phyloP scores from a whole-genome alignment of 2,888 invertebrate species.

The Shargacucullia verbasci region DNA sequence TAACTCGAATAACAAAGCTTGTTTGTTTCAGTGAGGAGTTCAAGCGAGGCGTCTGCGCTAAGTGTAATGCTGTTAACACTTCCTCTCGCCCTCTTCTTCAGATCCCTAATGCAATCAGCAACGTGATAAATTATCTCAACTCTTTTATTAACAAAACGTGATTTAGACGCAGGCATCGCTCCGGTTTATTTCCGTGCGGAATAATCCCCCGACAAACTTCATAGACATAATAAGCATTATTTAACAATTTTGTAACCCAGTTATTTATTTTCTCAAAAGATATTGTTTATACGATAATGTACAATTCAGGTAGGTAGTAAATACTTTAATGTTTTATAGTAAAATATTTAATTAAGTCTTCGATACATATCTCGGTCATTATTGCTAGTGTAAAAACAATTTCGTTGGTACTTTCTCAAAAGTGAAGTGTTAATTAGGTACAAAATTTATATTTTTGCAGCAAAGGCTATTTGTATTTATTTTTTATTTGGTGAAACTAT shows the following conservation, averaged over 20 bases:
- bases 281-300: constrained; percentile 47
- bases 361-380: constrained; percentile 70
- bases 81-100: constrained; percentile 74
- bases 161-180: constrained; percentile 67
- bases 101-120: constrained; percentile 77
- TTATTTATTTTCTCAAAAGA: constrained; percentile 30
- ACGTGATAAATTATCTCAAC: constrained; percentile 85
- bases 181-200: constrained; percentile 50
- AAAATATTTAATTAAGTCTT: constrained; percentile 66
- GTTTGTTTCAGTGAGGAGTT: constrained; percentile 86
- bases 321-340: constrained; percentile 61
- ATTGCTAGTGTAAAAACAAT: constrained; percentile 47
- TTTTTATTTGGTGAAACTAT: constrained; percentile 55
- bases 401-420: constrained; percentile 47
- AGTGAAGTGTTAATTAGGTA: constrained; percentile 53
- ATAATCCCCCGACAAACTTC: constrained; percentile 46
- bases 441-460: constrained; percentile 65
- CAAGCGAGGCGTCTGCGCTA: constrained; percentile 72
- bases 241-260: constrained; percentile 35
- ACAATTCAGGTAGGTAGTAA: constrained; percentile 60
- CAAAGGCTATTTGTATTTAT: constrained; percentile 48
- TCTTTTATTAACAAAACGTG: constrained; percentile 77
- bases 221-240: constrained; percentile 37
- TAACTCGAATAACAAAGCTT: constrained; percentile 65
- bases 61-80: constrained; percentile 82